Percentiles rank a stretch among this genome's conserved stretches.
phyloP scores from a whole-genome alignment of 2,888 invertebrate genomes.

The Lasioglossum villosulum region DNA sequence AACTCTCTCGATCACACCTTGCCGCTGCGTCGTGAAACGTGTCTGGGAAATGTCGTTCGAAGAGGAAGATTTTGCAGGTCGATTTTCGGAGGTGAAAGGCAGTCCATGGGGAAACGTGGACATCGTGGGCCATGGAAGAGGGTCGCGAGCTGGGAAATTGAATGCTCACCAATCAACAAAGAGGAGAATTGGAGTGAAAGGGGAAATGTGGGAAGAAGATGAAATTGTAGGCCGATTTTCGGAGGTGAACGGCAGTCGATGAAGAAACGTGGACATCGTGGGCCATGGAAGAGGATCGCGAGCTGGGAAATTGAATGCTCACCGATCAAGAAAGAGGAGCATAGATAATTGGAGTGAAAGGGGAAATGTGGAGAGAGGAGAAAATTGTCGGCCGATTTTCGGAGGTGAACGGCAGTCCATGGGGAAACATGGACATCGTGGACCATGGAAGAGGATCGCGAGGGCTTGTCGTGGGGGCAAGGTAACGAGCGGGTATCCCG shows the following conservation, averaged over 20 bases:
- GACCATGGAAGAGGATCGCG: conserved; percentile 18
- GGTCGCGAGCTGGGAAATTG: background rate
- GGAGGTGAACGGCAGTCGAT: too few species aligned
- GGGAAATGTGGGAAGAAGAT: too few species aligned
- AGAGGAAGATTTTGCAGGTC: too few species aligned
- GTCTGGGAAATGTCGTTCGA: too few species aligned
- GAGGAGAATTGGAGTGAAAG: background rate
- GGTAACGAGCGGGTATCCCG: conserved; percentile 66
- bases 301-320: background rate
- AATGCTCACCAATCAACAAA: background rate
- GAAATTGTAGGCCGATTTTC: too few species aligned
- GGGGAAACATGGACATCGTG: conserved; percentile 29
- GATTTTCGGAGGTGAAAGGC: too few species aligned
- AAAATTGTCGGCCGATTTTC: background rate
- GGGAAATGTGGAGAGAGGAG: background rate
- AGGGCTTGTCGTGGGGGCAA: conserved; percentile 55
- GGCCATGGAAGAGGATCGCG: too few species aligned
- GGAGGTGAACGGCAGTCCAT: conserved; percentile 19
- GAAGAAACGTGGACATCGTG: too few species aligned
- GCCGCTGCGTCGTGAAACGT: background rate
- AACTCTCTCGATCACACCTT: background rate
- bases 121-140: too few species aligned
- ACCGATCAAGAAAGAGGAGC: background rate
- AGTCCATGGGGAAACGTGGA: too few species aligned
- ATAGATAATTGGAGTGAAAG: too few species aligned